These are phyloP conservation scores for Brachypodius melanocephalos DNA, from an alignment of 2,113 vertebrate species.

Conservation along the genomic window DNA sequence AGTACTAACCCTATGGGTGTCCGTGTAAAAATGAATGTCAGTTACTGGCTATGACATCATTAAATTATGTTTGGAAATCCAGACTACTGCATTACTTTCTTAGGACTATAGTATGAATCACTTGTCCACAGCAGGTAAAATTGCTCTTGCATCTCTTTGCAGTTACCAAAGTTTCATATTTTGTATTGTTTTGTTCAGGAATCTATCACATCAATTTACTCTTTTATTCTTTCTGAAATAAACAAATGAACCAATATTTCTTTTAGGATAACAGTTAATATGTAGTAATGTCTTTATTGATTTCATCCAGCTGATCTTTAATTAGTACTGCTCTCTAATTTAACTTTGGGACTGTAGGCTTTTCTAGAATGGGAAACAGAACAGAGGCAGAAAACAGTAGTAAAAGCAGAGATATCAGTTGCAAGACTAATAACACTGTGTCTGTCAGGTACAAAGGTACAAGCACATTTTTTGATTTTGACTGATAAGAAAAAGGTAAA, in stretches of 20 bases:
- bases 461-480: background rate
- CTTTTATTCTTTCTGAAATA: background rate
- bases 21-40: background rate
- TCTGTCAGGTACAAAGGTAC: background rate
- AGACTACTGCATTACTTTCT: background rate
- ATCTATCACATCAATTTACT: background rate
- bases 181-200: background rate
- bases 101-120: background rate
- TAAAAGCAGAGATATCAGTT: background rate
- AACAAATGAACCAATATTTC: background rate
- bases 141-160: background rate
- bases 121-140: background rate
- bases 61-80: background rate
- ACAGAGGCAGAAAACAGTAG: background rate
- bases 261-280: constrained; percentile 10
- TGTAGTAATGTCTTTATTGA: background rate
- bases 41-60: background rate
- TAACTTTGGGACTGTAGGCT: background rate
- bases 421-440: background rate
- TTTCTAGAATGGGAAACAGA: background rate
- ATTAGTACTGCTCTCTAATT: background rate
- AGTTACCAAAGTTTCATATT: background rate
- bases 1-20: background rate
- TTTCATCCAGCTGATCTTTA: constrained; percentile 5
- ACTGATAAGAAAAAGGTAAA: background rate